These are phyloP conservation scores for Acleris holmiana DNA, from an alignment of 2,888 invertebrate genomes.

Conservation along the genomic window DNA sequence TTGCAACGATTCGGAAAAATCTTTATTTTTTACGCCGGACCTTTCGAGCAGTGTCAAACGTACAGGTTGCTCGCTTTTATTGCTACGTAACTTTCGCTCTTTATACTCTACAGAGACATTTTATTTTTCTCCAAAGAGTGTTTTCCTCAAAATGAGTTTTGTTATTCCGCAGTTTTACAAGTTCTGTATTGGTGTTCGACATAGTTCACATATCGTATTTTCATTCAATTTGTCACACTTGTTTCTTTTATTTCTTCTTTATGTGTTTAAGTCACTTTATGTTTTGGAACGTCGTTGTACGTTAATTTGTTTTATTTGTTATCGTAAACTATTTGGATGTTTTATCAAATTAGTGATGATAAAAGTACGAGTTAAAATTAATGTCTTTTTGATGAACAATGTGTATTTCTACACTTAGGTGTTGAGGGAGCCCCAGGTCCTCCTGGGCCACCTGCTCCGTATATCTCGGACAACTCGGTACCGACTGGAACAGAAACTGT, in stretches of 20 bases:
- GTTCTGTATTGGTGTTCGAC: constrained; percentile 29
- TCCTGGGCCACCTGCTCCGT: constrained; percentile 58
- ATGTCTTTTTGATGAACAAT: too few species aligned
- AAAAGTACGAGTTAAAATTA: too few species aligned
- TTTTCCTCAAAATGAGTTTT: constrained; percentile 35
- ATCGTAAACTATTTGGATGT: background rate
- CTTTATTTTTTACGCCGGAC: constrained; percentile 70
- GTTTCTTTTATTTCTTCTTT: constrained; percentile 18
- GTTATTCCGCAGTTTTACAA: constrained; percentile 30
- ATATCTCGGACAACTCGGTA: constrained; percentile 62
- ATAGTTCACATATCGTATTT: constrained; percentile 31
- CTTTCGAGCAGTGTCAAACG: constrained; percentile 60
- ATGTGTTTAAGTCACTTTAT: constrained; percentile 13
- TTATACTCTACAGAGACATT: constrained; percentile 42
- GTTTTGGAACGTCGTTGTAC: constrained; percentile 1
- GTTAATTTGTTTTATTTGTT: background rate
- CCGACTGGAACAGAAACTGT: constrained; percentile 54
- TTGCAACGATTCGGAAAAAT: constrained; percentile 77
- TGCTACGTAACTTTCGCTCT: constrained; percentile 47
- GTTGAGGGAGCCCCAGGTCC: constrained; percentile 68
- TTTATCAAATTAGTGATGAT: too few species aligned
- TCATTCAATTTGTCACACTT: constrained; percentile 33
- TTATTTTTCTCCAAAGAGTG: constrained; percentile 54
- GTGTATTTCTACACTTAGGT: constrained; percentile 49
- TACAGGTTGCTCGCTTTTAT: constrained; percentile 63